Evolutionary conservation across 2,797 vertebrate species (phyloP).

Genomic region (Todus mexicanus): DNA sequence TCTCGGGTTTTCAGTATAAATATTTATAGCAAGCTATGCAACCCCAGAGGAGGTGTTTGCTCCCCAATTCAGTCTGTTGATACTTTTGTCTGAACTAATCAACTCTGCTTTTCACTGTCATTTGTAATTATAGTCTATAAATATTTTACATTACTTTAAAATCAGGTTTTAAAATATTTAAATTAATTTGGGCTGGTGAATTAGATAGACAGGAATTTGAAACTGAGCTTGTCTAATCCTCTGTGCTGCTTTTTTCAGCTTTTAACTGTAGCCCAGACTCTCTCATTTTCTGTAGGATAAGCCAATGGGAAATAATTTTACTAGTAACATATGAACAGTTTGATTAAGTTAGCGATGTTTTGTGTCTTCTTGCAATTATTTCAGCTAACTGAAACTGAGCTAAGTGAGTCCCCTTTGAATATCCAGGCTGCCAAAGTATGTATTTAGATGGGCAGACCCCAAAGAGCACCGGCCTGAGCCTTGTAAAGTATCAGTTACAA

Average conservation of each 20-base stretch:
- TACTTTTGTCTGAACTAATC: slow-evolving; percentile 36
- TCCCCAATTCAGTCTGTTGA: slow-evolving; percentile 13
- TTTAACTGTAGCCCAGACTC: background rate
- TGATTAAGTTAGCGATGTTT: background rate
- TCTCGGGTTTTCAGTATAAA: slow-evolving; percentile 6
- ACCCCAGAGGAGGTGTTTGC: background rate
- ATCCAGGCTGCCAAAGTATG: background rate
- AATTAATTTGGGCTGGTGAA: slow-evolving; percentile 23
- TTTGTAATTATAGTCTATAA: slow-evolving; percentile 26
- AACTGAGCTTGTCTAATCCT: slow-evolving; percentile 2
- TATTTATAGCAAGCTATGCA: slow-evolving; percentile 9
- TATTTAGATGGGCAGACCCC: background rate
- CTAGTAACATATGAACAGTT: background rate
- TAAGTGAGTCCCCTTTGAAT: background rate
- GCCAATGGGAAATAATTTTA: background rate
- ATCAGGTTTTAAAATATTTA: slow-evolving; percentile 44
- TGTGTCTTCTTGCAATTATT: background rate
- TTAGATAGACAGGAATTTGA: slow-evolving; percentile 22
- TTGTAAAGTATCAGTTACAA: background rate
- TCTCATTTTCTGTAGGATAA: background rate
- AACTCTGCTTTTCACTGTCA: slow-evolving; percentile 21
- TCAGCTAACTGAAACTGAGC: background rate
- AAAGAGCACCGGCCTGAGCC: background rate
- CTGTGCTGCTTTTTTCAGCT: slow-evolving; percentile 6
- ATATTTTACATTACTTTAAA: slow-evolving; percentile 57